Evolutionary conservation across 1,140 invertebrate genomes (phyloP).

Genomic region (Pteromalus puparum): DNA sequence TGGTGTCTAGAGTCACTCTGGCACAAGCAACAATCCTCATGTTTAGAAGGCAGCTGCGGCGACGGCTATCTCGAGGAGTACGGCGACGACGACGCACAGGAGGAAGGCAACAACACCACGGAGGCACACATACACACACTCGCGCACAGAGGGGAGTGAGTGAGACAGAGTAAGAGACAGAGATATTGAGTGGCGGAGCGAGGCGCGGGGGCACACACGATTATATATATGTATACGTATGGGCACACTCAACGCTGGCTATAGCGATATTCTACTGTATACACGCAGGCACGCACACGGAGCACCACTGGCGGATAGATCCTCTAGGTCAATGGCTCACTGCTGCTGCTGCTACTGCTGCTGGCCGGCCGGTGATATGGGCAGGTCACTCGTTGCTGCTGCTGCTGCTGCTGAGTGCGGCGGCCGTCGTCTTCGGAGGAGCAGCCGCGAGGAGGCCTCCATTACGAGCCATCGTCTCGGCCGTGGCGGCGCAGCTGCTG

Average conservation of each 20-base stretch:
- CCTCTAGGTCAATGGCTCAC: slow-evolving; percentile 45
- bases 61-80: slow-evolving; percentile 6
- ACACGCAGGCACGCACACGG: slow-evolving; percentile 20
- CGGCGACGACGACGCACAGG: neutral
- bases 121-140: slow-evolving; percentile 37
- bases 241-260: neutral
- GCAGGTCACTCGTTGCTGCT: slow-evolving; percentile 9
- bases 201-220: neutral
- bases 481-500: neutral
- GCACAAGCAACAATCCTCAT: slow-evolving; percentile 37
- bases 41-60: slow-evolving; percentile 41
- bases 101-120: slow-evolving; percentile 39
- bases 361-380: slow-evolving; percentile 13
- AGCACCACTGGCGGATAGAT: slow-evolving; percentile 15
- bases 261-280: neutral
- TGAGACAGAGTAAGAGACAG: neutral
- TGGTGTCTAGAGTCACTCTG: slow-evolving; percentile 12
- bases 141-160: slow-evolving; percentile 4
- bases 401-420: slow-evolving; percentile 7
- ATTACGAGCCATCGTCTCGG: slow-evolving; percentile 43
- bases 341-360: neutral
- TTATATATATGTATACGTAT: neutral
- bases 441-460: slow-evolving; percentile 27
- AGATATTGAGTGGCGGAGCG: neutral
- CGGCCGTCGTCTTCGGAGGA: slow-evolving; percentile 7